phyloP scores from a whole-genome alignment of 2,888 invertebrate species.

The Danaus chrysippus region DNA sequence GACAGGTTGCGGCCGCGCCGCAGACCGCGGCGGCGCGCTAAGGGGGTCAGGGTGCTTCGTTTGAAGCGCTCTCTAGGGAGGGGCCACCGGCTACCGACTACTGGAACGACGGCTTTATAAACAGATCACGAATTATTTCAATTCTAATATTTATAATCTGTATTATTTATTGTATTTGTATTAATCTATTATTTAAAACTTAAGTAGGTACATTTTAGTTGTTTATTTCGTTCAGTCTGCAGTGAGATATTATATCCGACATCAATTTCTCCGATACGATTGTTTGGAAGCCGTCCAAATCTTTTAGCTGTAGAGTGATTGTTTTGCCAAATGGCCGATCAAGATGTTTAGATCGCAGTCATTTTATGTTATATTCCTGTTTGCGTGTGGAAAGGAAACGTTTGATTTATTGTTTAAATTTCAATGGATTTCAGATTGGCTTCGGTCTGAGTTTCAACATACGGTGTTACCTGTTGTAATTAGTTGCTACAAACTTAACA shows the following conservation, averaged over 20 bases:
- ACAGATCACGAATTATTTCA: too few relatives aligned
- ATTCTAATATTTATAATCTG: too few relatives aligned
- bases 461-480: too few relatives aligned
- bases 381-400: constrained; percentile 3
- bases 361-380: neutral
- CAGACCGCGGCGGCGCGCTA: constrained; percentile 32
- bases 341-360: neutral
- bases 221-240: constrained; percentile 33
- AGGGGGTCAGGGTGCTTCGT: constrained; percentile 23
- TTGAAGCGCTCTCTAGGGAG: constrained; percentile 29
- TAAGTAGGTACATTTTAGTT: constrained; percentile 24
- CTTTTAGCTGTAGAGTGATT: constrained; percentile 39
- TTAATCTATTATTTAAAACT: constrained; percentile 19
- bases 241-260: constrained; percentile 45
- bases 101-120: too few relatives aligned
- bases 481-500: too few relatives aligned
- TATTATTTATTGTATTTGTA: constrained; percentile 14
- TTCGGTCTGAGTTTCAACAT: neutral
- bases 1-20: constrained; percentile 58
- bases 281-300: constrained; percentile 39
- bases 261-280: constrained; percentile 48
- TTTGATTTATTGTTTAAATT: too few relatives aligned
- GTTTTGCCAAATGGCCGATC: constrained; percentile 36
- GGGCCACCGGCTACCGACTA: constrained; percentile 1
- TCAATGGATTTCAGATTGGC: constrained; percentile 4